phyloP scores from a whole-genome alignment of 2,888 invertebrate species.

The Tipula lateralis region DNA sequence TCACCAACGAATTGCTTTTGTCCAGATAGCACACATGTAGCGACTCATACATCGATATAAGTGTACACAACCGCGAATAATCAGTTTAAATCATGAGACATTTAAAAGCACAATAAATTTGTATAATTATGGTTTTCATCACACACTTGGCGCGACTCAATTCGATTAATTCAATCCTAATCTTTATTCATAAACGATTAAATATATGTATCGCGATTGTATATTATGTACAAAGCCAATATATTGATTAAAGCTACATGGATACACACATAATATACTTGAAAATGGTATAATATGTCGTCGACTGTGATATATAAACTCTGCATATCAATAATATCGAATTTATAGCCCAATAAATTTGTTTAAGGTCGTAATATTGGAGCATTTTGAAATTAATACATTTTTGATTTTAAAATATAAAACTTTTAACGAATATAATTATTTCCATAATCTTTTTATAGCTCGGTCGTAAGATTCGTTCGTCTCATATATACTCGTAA shows the following conservation, averaged over 20 bases:
- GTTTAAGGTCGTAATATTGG: not conserved
- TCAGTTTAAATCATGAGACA: not conserved
- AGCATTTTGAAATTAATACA: not conserved
- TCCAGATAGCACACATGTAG: no score
- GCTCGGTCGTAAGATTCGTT: not conserved
- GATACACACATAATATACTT: not conserved
- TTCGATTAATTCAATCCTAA: not conserved
- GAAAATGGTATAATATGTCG: not conserved
- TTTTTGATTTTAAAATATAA: not conserved
- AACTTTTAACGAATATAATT: no score
- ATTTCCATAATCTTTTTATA: not conserved
- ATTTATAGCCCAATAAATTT: not conserved
- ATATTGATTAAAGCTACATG: not conserved
- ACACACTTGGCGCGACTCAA: not conserved
- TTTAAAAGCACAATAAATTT: not conserved
- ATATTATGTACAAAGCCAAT: not conserved
- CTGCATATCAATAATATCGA: not conserved
- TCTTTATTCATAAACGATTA: not conserved
- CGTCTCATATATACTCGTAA: no score
- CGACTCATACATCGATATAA: not conserved
- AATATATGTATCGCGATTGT: not conserved
- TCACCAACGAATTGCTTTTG: not conserved
- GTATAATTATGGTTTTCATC: not conserved
- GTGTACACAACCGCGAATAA: not conserved
- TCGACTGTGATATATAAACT: not conserved